Percentiles rank a stretch among this genome's conserved stretches.
These are phyloP conservation scores for Gouania willdenowi DNA, from an alignment of 2,797 vertebrate species.

Conservation along the genomic window DNA sequence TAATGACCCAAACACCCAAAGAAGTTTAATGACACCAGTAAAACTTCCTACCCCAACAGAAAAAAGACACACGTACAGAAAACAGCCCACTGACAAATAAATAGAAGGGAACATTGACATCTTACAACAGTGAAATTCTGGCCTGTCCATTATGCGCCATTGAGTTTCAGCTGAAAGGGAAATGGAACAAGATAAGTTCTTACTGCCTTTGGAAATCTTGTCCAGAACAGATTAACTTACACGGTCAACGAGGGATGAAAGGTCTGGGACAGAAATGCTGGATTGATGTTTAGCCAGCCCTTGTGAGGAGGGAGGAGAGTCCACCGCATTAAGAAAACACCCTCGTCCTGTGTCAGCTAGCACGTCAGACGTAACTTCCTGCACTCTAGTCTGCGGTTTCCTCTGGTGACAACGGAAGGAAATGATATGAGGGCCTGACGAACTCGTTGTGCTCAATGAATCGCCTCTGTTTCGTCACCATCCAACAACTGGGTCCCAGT, in stretches of 20 bases:
- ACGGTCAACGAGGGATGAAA: conserved; percentile 51
- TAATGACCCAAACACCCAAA: conserved; percentile 46
- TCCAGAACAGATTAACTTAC: conserved; percentile 67
- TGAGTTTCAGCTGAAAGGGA: conserved; percentile 47
- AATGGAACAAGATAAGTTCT: conserved; percentile 52
- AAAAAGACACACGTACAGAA: conserved; percentile 57
- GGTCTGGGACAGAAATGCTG: conserved; percentile 43
- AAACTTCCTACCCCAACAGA: conserved; percentile 50
- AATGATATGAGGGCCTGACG: conserved; percentile 20
- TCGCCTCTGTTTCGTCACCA: conserved; percentile 33
- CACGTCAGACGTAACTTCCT: conserved; percentile 9
- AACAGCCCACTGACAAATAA: conserved; percentile 71
- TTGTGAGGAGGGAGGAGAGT: conserved; percentile 29
- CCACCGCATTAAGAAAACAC: conserved; percentile 29
- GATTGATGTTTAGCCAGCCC: conserved; percentile 70
- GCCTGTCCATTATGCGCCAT: conserved; percentile 27
- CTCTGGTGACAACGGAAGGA: conserved; percentile 22
- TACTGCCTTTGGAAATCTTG: conserved; percentile 54
- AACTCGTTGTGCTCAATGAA: conserved; percentile 37
- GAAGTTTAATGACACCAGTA: conserved; percentile 40
- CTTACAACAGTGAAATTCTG: conserved; percentile 46
- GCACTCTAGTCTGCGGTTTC: conserved; percentile 22
- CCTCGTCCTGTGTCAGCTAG: conserved; percentile 7
- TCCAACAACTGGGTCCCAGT: too few relatives aligned
- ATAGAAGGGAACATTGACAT: conserved; percentile 68